Percentiles rank a stretch among this genome's conserved stretches.
Conservation (phyloP, 2,888 invertebrate species). For the Calameuta pallipes region DNA sequence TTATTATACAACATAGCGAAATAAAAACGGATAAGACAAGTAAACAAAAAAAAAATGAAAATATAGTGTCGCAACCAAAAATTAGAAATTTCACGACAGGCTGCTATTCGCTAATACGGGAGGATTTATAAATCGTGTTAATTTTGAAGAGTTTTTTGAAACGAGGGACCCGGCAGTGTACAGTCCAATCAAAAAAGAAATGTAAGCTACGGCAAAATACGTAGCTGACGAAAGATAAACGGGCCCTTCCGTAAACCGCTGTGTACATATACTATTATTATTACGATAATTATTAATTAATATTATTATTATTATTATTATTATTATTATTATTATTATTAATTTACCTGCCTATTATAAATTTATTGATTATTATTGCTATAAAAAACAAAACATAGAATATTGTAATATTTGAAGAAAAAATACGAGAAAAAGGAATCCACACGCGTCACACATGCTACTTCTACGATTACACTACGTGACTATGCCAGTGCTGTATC, state of each 20-base stretch:
- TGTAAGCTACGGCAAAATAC: constrained; percentile 17
- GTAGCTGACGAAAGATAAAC: constrained; percentile 38
- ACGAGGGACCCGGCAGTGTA: constrained; percentile 52
- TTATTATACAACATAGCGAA: not conserved
- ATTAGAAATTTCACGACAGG: constrained; percentile 42
- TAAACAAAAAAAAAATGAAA: constrained; percentile 20
- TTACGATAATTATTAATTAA: constrained; percentile 31
- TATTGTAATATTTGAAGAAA: constrained; percentile 36
- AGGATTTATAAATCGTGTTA: constrained; percentile 56
- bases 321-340: constrained; percentile 42
- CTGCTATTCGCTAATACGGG: constrained; percentile 49
- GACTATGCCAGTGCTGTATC: constrained; percentile 60
- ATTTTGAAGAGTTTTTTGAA: constrained; percentile 51
- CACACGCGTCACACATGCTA: constrained; percentile 37
- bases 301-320: constrained; percentile 29
- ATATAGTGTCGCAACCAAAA: constrained; percentile 26
- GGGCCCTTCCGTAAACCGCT: constrained; percentile 54
- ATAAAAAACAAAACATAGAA: constrained; percentile 36
- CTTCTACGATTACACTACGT: constrained; percentile 42
- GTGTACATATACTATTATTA: constrained; percentile 62
- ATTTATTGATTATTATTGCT: constrained; percentile 57
- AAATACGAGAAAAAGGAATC: constrained; percentile 31
- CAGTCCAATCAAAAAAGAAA: constrained; percentile 50
- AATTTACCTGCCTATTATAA: constrained; percentile 63
- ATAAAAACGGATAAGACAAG: constrained; percentile 16